A percentile compares a stretch with the other conserved stretches of the same genome.
Evolutionary conservation across 2,113 vertebrate species (phyloP).

Genomic region (Marmota flaviventris): DNA sequence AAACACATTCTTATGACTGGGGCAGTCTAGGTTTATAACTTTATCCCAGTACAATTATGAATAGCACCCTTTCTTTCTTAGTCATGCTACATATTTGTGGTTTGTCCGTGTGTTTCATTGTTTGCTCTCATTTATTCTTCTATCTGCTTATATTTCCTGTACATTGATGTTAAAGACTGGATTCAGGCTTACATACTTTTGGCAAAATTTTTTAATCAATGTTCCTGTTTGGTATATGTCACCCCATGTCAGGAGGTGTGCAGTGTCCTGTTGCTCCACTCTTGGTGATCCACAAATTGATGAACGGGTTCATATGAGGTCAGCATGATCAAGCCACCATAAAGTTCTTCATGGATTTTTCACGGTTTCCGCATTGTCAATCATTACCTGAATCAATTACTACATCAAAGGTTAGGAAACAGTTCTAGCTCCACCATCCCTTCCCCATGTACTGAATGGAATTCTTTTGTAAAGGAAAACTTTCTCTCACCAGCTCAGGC

Average conservation of each 20-base stretch:
- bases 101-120: not conserved
- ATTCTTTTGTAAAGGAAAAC: not conserved
- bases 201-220: not conserved
- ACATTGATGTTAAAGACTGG: not conserved
- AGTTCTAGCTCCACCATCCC: not conserved
- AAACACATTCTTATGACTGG: not conserved
- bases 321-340: not conserved
- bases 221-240: not conserved
- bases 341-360: not conserved
- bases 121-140: constrained; percentile 13
- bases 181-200: not conserved
- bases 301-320: not conserved
- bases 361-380: not conserved
- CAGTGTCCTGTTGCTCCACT: not conserved
- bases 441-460: not conserved
- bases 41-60: not conserved
- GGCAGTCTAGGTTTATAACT: not conserved
- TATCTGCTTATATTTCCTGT: not conserved
- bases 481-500: not conserved
- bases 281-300: not conserved
- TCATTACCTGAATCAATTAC: not conserved
- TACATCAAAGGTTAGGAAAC: not conserved
- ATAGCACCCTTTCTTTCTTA: not conserved
- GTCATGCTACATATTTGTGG: not conserved
- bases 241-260: too few relatives aligned